Percentiles rank a stretch among this genome's conserved stretches.
phyloP scores from a whole-genome alignment of 1,140 invertebrate genomes.

The Cydia strobilella region DNA sequence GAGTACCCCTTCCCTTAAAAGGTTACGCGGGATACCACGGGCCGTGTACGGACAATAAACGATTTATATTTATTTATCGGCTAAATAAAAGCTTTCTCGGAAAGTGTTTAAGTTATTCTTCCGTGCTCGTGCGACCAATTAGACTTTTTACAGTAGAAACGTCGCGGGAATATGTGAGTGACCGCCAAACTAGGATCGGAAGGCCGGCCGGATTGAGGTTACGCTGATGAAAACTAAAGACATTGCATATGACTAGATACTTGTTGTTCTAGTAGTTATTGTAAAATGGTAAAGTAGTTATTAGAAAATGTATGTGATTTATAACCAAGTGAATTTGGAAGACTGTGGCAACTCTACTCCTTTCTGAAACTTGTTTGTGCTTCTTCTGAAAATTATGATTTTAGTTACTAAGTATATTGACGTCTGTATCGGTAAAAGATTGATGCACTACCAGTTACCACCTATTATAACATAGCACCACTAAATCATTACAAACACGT shows the following conservation, averaged over 20 bases:
- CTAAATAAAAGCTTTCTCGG: constrained; percentile 54
- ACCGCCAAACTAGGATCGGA: constrained; percentile 2
- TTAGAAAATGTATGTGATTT: no score
- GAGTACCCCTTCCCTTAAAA: constrained; percentile 59
- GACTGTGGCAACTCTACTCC: no score
- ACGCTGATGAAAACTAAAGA: neutral
- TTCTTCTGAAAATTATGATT: neutral
- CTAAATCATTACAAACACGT: neutral
- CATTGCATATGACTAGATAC: no score
- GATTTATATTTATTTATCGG: constrained; percentile 56
- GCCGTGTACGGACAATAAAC: constrained; percentile 65
- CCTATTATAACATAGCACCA: neutral
- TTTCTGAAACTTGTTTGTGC: neutral
- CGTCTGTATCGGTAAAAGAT: neutral
- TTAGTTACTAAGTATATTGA: neutral
- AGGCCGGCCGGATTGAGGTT: neutral
- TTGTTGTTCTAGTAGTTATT: no score
- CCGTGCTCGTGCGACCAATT: constrained; percentile 38
- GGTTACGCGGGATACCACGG: constrained; percentile 69
- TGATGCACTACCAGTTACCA: neutral
- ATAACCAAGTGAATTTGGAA: no score
- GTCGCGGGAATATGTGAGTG: neutral
- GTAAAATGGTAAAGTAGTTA: no score
- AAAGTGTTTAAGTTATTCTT: constrained; percentile 37
- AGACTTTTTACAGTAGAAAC: neutral